Percentiles rank a stretch among this genome's conserved stretches.
phyloP scores from a whole-genome alignment of 2,113 vertebrate genomes.

The Ochotona curzoniae region DNA sequence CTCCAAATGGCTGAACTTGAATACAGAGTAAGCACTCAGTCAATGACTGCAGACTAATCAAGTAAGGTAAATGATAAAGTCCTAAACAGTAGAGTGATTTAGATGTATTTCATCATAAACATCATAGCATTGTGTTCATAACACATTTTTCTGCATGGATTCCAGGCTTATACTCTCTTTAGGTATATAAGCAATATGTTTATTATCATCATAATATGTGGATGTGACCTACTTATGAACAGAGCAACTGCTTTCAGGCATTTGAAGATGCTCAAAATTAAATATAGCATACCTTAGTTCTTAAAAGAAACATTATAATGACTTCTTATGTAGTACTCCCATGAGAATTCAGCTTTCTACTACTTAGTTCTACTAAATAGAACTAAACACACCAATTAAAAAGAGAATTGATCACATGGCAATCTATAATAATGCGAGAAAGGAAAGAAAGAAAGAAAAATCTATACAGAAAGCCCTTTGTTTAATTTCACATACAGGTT shows the following conservation, averaged over 20 bases:
- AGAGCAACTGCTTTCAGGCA: background rate
- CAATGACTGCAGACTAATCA: background rate
- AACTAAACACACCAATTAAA: conserved; percentile 53
- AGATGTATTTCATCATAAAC: background rate
- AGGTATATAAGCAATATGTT: conserved; percentile 5
- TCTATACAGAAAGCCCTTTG: background rate
- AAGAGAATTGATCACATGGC: conserved; percentile 34
- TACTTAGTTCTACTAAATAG: conserved; percentile 45
- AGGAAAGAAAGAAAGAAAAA: conserved; percentile 17
- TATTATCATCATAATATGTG: conserved; percentile 18
- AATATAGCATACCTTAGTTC: conserved; percentile 53
- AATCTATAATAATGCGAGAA: background rate
- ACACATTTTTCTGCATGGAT: background rate
- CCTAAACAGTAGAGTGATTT: background rate
- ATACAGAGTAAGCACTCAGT: background rate
- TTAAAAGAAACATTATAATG: conserved; percentile 55
- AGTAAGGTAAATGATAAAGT: background rate
- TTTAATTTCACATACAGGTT: background rate
- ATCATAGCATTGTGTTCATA: background rate
- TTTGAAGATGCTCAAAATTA: background rate
- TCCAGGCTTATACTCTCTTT: background rate
- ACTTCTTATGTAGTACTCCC: background rate
- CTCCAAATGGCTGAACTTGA: background rate
- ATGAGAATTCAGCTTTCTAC: background rate
- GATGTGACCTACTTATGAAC: conserved; percentile 58